Conservation (phyloP, 1,140 invertebrate species). For the Pseudomyrmex sp. region DNA sequence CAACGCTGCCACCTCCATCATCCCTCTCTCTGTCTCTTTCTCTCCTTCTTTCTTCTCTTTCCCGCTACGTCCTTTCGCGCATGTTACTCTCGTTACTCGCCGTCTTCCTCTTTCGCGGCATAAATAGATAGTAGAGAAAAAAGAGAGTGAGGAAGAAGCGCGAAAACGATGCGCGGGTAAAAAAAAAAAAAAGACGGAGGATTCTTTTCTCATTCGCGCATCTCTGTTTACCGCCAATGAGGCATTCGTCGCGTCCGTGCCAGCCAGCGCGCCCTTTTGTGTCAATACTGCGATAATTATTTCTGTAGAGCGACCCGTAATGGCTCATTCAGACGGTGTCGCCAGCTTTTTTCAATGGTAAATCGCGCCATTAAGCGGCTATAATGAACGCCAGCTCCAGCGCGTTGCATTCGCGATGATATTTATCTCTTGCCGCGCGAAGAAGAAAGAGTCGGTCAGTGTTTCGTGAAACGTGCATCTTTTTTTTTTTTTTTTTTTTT, state of each 20-base stretch:
- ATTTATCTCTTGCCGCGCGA: conserved; percentile 59
- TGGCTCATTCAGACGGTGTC: conserved; percentile 84
- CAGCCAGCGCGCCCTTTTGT: conserved; percentile 66
- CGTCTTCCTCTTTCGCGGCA: conserved; percentile 37
- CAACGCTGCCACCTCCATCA: conserved; percentile 22
- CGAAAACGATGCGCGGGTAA: background rate
- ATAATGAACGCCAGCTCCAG: conserved; percentile 78
- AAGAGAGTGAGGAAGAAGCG: conserved; percentile 55
- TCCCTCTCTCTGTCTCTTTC: conserved; percentile 6
- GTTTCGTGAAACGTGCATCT: background rate
- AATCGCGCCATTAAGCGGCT: conserved; percentile 82
- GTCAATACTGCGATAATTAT: conserved; percentile 82
- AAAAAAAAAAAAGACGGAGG: conserved; percentile 1
- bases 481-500: conserved; percentile 18
- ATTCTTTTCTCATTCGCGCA: conserved; percentile 38
- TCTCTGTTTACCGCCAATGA: conserved; percentile 59
- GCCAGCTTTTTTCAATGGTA: conserved; percentile 79
- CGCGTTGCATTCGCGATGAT: conserved; percentile 47
- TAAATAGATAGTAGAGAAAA: conserved; percentile 63
- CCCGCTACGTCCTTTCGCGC: conserved; percentile 13
- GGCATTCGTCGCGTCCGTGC: conserved; percentile 62
- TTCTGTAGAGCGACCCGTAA: conserved; percentile 82
- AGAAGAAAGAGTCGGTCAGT: conserved; percentile 37
- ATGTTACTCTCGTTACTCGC: conserved; percentile 19
- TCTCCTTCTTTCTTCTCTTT: conserved; percentile 16